phyloP scores from a whole-genome alignment of 2,113 vertebrate species.

The Pygoscelis antarcticus region DNA sequence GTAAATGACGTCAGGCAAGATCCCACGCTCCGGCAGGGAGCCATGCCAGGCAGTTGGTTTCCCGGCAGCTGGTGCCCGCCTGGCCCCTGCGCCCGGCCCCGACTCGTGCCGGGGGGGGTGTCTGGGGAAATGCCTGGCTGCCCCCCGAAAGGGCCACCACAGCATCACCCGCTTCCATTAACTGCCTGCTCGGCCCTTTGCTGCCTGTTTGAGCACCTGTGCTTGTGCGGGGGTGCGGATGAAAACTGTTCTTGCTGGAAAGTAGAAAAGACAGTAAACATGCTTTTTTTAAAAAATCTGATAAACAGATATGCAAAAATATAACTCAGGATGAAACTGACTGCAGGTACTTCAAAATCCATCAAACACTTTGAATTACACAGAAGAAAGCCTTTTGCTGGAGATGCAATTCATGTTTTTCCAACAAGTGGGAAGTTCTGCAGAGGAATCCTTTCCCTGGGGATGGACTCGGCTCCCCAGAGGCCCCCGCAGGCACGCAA shows the following conservation, averaged over 20 bases:
- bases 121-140: too few relatives aligned
- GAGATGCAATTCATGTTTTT: neutral
- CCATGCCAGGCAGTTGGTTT: neutral
- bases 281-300: rapidly evolving
- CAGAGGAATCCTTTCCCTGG: neutral
- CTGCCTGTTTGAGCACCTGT: neutral
- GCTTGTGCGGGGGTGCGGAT: rapidly evolving
- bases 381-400: neutral
- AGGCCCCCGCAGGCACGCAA: neutral
- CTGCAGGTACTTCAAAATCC: neutral
- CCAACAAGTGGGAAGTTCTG: neutral
- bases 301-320: neutral
- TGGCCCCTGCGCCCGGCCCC: rapidly evolving
- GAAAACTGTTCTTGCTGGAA: neutral
- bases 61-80: rapidly evolving
- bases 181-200: neutral
- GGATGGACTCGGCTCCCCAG: neutral
- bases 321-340: neutral
- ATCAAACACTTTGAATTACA: neutral
- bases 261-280: neutral
- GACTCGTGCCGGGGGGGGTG: rapidly evolving
- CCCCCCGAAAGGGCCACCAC: neutral
- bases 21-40: neutral
- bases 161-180: rapidly evolving
- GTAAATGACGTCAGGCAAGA: rapidly evolving